Evolutionary conservation across 37 sponge, comb jelly and placozoan genomes (phyloP), one percentile per base, ranked within the genome.

Genomic region (Cliona cf. orientalis): DNA sequence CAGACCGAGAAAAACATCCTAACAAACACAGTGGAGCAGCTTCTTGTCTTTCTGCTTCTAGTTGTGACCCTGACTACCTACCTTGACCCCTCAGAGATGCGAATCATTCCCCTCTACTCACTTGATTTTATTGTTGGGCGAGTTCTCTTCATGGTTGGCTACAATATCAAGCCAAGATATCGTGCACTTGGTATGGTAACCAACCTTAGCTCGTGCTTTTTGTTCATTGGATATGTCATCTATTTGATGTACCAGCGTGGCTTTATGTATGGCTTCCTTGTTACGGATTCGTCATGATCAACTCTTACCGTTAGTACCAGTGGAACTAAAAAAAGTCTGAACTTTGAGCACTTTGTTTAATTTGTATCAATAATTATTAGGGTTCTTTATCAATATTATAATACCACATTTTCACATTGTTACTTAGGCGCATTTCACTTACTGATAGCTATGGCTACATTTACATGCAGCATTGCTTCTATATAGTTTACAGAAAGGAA

Each of bases 11-110:
- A 82, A 72, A 89, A 89, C 34, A 26, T 76, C 29, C 78, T 77
- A 3, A 43, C 29, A 39, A 89, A 89, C 73, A 89, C 89, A 5
- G 19, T 82, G 28, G 89, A 89, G 43, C 89, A 89, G 78, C 49
- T 58, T 19, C 17, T 36, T 3, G 32, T 82, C 31, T 70, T 69
- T 33, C 23, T 39, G 31, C 9, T 69, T n/a, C 12, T n/a, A 19
- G n/a, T 69, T 2, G 56, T 89, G n/a, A 53, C 76, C 0, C 61
- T 77, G 6, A 73, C 71, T 25, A 68, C 73, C 1, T 60, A 39
- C 31, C 38, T 70, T 34, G 71, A 89, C 22, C 71, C 72, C 19
- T 29, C 62, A 1, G 77, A 75, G 42, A 76, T 82, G 89, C 82
- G 76, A 66, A 35, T 82, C 25, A 78, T 89, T 38, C 84, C 82